phyloP scores from a whole-genome alignment of 2,797 vertebrate genomes.

The Selene dorsalis region DNA sequence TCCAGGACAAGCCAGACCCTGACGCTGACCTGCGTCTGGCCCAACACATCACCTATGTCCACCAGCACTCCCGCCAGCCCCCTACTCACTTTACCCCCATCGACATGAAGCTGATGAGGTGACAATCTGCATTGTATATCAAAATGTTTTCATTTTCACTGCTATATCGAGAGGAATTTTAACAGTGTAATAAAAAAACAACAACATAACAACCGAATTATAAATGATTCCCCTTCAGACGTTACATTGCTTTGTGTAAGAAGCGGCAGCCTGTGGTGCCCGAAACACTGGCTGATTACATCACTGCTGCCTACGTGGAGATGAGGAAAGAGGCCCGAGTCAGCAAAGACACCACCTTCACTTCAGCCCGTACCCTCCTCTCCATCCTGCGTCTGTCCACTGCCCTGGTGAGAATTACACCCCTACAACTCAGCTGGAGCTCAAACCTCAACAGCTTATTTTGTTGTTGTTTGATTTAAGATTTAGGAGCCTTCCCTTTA shows the following conservation, averaged over 20 bases:
- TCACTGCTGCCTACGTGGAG: conserved; percentile 95
- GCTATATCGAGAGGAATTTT: background rate
- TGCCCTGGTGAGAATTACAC: conserved; percentile 87
- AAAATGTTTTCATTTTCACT: background rate
- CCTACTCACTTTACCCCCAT: conserved; percentile 90
- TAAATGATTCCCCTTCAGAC: conserved; percentile 74
- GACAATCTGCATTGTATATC: background rate
- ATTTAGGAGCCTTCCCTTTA: background rate
- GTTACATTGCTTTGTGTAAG: conserved; percentile 90
- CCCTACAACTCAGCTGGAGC: background rate
- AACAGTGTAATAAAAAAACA: background rate
- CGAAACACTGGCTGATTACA: conserved; percentile 89
- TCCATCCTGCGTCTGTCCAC: conserved; percentile 92
- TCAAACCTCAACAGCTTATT: background rate
- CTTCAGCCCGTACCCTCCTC: conserved; percentile 93
- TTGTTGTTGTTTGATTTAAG: background rate
- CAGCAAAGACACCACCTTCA: conserved; percentile 93
- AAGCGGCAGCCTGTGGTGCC: conserved; percentile 89
- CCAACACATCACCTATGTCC: conserved; percentile 95
- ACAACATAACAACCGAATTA: background rate
- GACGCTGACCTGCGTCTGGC: conserved; percentile 92
- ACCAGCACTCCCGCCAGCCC: conserved; percentile 92
- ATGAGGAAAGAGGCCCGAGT: conserved; percentile 94
- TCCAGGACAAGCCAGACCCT: conserved; percentile 91
- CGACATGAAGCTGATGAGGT: conserved; percentile 93